These are phyloP conservation scores for Platycheirus rosarum DNA, from an alignment of 2,888 invertebrate species.

Conservation along the genomic window DNA sequence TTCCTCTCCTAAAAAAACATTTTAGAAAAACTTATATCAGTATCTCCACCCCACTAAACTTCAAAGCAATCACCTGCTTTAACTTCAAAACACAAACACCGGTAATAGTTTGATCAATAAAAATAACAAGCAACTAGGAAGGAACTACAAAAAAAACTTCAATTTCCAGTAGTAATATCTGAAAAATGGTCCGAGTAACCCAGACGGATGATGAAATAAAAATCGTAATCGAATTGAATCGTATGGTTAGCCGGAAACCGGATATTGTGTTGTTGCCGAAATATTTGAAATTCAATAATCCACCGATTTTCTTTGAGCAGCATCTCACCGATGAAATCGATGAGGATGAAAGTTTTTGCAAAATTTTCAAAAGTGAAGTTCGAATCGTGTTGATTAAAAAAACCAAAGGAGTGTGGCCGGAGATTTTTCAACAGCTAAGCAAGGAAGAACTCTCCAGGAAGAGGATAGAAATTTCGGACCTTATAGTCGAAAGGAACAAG, in stretches of 20 bases:
- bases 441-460: conserved; percentile 79
- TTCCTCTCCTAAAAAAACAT: too few relatives aligned
- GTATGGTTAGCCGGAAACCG: conserved; percentile 79
- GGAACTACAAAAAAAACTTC: conserved; percentile 31
- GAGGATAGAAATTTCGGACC: conserved; percentile 80
- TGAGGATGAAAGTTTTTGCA: conserved; percentile 80
- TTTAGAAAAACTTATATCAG: conserved; percentile 14
- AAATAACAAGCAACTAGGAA: too few relatives aligned
- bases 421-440: conserved; percentile 79
- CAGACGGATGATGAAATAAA: conserved; percentile 81
- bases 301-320: conserved; percentile 81
- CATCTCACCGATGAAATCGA: conserved; percentile 81
- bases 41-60: not conserved
- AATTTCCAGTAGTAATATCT: conserved; percentile 28
- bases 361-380: conserved; percentile 81
- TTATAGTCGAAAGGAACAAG: conserved; percentile 79
- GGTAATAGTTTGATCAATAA: conserved; percentile 70
- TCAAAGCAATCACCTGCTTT: conserved; percentile 14
- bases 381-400: conserved; percentile 80
- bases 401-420: conserved; percentile 80
- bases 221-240: conserved; percentile 81
- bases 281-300: conserved; percentile 81
- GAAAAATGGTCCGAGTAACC: conserved; percentile 80
- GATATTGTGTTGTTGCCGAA: conserved; percentile 80
- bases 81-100: conserved; percentile 59